phyloP scores from a whole-genome alignment of 2,888 invertebrate genomes.

The Meiosimyza decipiens region DNA sequence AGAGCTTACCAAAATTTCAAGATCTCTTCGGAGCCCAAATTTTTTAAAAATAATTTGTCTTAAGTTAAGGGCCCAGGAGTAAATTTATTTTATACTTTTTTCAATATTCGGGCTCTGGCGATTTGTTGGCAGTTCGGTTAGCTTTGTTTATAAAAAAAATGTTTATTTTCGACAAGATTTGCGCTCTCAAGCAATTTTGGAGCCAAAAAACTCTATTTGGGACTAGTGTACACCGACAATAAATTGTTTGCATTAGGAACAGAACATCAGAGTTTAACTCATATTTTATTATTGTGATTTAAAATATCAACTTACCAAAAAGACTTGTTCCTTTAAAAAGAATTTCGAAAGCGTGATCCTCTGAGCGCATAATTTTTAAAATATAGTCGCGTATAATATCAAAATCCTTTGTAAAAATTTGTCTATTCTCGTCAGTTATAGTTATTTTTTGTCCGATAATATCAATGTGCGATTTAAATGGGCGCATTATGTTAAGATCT shows the following conservation, averaged over 20 bases:
- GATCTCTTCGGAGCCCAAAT: no score
- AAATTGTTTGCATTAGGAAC: neutral
- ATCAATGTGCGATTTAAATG: conserved; percentile 31
- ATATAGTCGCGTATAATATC: conserved; percentile 37
- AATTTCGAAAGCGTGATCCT: conserved; percentile 35
- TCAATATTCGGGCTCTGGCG: no score
- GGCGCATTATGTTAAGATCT: conserved; percentile 24
- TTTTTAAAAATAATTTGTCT: no score
- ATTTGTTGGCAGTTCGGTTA: no score
- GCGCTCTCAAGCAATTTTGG: no score
- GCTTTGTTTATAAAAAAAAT: no score
- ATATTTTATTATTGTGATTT: conserved; percentile 1
- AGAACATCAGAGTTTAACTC: conserved; percentile 1
- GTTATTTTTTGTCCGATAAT: conserved; percentile 32
- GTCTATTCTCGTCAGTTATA: conserved; percentile 37
- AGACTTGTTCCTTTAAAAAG: conserved; percentile 42
- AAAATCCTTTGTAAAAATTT: conserved; percentile 37
- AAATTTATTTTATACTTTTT: no score
- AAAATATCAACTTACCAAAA: conserved; percentile 42
- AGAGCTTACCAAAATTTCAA: no score
- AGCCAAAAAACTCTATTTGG: no score
- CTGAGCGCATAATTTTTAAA: conserved; percentile 34
- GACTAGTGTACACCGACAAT: no score
- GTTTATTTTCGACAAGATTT: no score
- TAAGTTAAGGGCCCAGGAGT: no score